Evolutionary conservation across 2,113 vertebrate genomes (phyloP), one percentile per base, ranked within the genome.

Genomic region (Lanius ludovicianus): DNA sequence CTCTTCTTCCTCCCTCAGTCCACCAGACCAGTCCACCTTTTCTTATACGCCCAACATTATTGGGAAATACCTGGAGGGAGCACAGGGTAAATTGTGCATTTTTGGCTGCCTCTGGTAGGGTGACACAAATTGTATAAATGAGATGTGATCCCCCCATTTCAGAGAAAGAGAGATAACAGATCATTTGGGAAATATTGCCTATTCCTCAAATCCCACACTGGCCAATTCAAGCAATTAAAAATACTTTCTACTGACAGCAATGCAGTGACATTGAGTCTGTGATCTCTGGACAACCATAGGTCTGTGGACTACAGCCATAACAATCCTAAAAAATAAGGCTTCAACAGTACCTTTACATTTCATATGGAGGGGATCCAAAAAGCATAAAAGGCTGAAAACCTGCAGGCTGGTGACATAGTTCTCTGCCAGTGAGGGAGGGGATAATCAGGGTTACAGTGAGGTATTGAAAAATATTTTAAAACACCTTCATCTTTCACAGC

Each of bases 71-170:
- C 49, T 27, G 21, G 37, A 73, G 17, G 35, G 20, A 70, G n/a
- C n/a, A 50, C 25, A 44, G 62, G 22, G 11, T 15, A 42, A 70
- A 77, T 47, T 0, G 0, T 25, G 46, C 23, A 10, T 19, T 13
- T 62, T 44, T n/a, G 82, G 75, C 41, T 90, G 53, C 46, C 27
- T 69, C 24, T 11, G 41, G 49, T 18, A 33, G 30, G 6, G 11
- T 75, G 52, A 50, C 17, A 33, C 25, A 46, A 21, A 50, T 23
- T 44, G 46, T 57, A 28, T 23, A 47, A 62, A 14, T 42, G 27
- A 44, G 23, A 57, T 1, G 2, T 12, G 17, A 68, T 55, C 41
- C 7, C 11, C 6, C 19, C 7, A 1, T 23, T 56, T 52, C 57
- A 44, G 65, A 77, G 42, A 47, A 64, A 50, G 56, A 81, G 49